Base-by-base conservation (phyloP, 2,797 vertebrate genomes). In the Tokudaia tokunoshimensis region DNA sequence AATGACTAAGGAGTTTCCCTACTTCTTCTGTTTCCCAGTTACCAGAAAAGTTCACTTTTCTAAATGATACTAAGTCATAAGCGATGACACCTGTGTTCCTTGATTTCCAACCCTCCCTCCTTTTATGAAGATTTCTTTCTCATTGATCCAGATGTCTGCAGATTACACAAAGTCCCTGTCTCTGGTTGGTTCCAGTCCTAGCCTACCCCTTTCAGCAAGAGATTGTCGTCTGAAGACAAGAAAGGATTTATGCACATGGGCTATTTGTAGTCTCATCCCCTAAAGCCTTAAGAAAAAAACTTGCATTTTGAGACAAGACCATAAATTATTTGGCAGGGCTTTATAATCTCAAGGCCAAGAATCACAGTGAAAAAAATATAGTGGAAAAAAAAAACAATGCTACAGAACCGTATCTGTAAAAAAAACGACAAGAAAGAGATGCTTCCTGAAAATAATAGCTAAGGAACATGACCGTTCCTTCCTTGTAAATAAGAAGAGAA, bases 401-500 rank as follows among this genome's bases (percentile, higher is more conserved):
- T 34, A 91, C 61, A 90, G 57, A 96, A 93, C 20, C 12, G 41
- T n/a, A 72, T n/a, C 83, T 86, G 31, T 50, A 52, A 70, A 34
- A 86, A 70, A 22, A 86, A 74, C 67, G 90, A 87, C 79, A 65
- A 76, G 12, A 29, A 7, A 78, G 78, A 79, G 52, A 81, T 85
- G 61, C 88, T 95, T 97, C 63, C 80, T 52, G 67, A 94, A 89
- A 78, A 70, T 83, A 84, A 96, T 92, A 72, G 26, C 89, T 74
- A 86, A 95, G 92, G 63, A 96, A 96, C 0, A 8, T 89, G 96
- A 89, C 81, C 94, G 92, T 89, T 84, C 37, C 84, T 93, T 89
- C 95, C 89, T 85, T 67, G 82, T 82, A 84, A 97, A 72, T 37
- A 72, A 96, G 80, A 97, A 95, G 6, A 97, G 87, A 96, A 96